Conservation (phyloP, 2,113 vertebrate species). For the Chionodraco myersi region DNA sequence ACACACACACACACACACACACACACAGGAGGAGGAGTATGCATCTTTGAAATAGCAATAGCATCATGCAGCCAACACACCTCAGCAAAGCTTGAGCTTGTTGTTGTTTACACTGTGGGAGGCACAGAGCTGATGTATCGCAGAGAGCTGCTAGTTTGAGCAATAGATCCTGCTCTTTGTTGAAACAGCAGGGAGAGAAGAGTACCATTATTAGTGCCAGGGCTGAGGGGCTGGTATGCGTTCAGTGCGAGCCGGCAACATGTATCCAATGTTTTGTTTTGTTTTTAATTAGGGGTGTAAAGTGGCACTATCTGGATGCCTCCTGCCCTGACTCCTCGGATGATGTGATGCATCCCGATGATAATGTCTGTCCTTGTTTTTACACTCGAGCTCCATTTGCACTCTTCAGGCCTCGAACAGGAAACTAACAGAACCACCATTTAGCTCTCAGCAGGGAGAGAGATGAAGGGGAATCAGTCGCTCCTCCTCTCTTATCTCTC, state of each 20-base stretch:
- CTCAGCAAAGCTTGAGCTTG: conserved; percentile 45
- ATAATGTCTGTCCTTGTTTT: conserved; percentile 64
- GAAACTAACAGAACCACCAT: conserved; percentile 60
- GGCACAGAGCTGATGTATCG: conserved; percentile 59
- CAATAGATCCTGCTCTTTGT: conserved; percentile 45
- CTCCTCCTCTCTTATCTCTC: conserved; percentile 75
- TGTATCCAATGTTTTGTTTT: conserved; percentile 54
- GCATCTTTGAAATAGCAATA: conserved; percentile 65
- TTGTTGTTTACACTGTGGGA: conserved; percentile 73
- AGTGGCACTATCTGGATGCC: conserved; percentile 18
- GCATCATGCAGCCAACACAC: conserved; percentile 60
- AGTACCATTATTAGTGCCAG: conserved; percentile 37
- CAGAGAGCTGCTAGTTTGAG: conserved; percentile 54
- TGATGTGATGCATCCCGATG: conserved; percentile 53
- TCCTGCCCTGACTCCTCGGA: conserved; percentile 33
- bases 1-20: neutral
- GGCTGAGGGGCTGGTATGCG: conserved; percentile 46
- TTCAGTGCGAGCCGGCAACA: conserved; percentile 23
- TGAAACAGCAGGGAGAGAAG: conserved; percentile 45
- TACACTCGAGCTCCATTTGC: conserved; percentile 57
- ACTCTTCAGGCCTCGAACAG: conserved; percentile 54
- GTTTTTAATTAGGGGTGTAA: conserved; percentile 51
- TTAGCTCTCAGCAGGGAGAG: conserved; percentile 70
- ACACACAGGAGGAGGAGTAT: neutral
- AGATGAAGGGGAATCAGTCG: conserved; percentile 43